phyloP scores from a whole-genome alignment of 2,113 vertebrate species.

The Phaethon lepturus region DNA sequence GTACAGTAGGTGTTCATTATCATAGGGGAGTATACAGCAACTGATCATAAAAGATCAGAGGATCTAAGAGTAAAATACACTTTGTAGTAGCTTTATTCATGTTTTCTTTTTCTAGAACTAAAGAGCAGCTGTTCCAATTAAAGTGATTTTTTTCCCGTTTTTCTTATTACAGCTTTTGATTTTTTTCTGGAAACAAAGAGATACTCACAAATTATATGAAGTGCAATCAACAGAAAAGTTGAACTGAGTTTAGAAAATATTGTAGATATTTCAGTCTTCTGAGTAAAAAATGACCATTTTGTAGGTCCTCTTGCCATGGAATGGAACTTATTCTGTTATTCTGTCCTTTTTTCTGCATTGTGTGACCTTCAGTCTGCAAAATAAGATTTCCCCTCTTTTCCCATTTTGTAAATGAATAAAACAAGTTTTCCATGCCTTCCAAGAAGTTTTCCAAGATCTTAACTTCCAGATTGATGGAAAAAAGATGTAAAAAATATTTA shows the following conservation, averaged over 20 bases:
- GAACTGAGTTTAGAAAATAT: not conserved
- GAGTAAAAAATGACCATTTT: not conserved
- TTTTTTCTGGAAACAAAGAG: not conserved
- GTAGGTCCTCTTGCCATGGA: not conserved
- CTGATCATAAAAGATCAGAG: not conserved
- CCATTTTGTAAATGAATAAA: not conserved
- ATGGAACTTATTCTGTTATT: not conserved
- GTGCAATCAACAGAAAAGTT: not conserved
- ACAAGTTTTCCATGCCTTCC: not conserved
- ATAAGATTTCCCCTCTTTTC: not conserved
- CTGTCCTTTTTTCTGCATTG: not conserved
- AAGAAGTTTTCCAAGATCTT: not conserved
- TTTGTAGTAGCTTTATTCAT: not conserved
- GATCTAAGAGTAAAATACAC: not conserved
- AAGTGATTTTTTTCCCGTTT: not conserved
- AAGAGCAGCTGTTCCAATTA: not conserved
- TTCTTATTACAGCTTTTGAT: not conserved
- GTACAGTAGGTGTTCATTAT: not conserved
- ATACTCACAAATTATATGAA: not conserved
- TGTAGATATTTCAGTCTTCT: not conserved
- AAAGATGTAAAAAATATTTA: not conserved
- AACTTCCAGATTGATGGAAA: fast-evolving
- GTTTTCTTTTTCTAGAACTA: not conserved
- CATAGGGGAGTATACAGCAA: not conserved
- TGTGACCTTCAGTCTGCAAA: not conserved